Evolutionary conservation across 2,888 invertebrate genomes (phyloP).

Genomic region (Drosophila mayaguana): DNA sequence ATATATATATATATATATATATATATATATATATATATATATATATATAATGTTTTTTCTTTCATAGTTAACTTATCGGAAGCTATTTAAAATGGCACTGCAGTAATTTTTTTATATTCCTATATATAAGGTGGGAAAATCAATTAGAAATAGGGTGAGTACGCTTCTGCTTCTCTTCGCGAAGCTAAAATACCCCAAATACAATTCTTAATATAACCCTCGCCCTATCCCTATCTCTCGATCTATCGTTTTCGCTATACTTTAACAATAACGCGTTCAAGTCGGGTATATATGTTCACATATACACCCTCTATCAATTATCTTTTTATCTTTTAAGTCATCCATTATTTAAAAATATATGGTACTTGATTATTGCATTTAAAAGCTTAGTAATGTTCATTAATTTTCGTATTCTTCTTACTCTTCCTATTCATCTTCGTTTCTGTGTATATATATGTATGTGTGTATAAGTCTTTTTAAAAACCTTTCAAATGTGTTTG

Average conservation of each 20-base stretch:
- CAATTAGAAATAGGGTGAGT: conserved; percentile 78
- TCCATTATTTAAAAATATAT: conserved; percentile 60
- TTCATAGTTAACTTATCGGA: conserved; percentile 73
- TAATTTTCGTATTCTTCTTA: conserved; percentile 36
- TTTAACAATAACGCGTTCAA: conserved; percentile 52
- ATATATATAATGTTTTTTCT: conserved; percentile 12
- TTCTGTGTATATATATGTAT: conserved; percentile 35
- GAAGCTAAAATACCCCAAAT: conserved; percentile 49
- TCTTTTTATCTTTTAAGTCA: conserved; percentile 25
- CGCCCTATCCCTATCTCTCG: background rate
- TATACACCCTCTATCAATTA: conserved; percentile 19
- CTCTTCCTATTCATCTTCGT: conserved; percentile 9
- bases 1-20: conserved; percentile 29
- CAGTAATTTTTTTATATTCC: conserved; percentile 82
- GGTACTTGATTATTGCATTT: conserved; percentile 77
- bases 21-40: conserved; percentile 19
- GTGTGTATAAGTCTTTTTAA: conserved; percentile 77
- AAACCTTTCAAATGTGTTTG: conserved; percentile 73
- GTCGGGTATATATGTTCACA: conserved; percentile 13
- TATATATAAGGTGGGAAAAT: conserved; percentile 84
- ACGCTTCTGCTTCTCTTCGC: conserved; percentile 19
- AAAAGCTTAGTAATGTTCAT: conserved; percentile 75
- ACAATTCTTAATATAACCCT: conserved; percentile 33
- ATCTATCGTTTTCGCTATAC: conserved; percentile 22
- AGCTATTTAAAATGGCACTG: conserved; percentile 84